Conservation (phyloP, 1,140 invertebrate species). For the Diachasmimorpha longicaudata region DNA sequence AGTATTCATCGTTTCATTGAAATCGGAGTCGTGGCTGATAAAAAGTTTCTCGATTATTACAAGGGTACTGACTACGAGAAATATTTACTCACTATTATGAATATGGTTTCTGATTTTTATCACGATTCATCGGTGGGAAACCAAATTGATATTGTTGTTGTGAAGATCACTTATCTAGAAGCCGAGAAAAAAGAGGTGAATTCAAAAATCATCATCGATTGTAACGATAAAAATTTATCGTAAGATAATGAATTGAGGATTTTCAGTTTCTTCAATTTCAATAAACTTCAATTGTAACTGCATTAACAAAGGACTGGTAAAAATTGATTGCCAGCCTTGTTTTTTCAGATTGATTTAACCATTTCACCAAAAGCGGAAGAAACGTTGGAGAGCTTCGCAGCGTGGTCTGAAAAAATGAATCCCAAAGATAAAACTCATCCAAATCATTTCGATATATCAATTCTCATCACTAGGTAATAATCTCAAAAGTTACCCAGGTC, state of each 20-base stretch:
- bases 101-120: conserved; percentile 73
- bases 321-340: no score
- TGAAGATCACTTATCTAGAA: conserved; percentile 66
- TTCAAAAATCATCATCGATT: neutral
- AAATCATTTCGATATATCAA: conserved; percentile 77
- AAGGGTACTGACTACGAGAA: conserved; percentile 68
- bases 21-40: conserved; percentile 70
- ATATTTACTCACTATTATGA: conserved; percentile 76
- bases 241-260: no score
- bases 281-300: no score
- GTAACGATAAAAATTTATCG: no score
- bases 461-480: conserved; percentile 73
- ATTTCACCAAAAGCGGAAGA: conserved; percentile 68
- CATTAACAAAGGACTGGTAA: no score
- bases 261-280: no score
- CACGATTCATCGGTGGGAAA: conserved; percentile 72
- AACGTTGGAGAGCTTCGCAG: conserved; percentile 71
- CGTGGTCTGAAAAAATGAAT: conserved; percentile 74
- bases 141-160: conserved; percentile 72
- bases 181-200: conserved; percentile 61
- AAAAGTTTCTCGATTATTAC: conserved; percentile 71
- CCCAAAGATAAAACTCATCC: conserved; percentile 69
- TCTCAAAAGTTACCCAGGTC: conserved; percentile 19
- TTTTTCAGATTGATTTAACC: conserved; percentile 55
- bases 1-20: conserved; percentile 68